Evolutionary conservation across 2,113 vertebrate species (phyloP).

Genomic region (Centrocercus urophasianus): DNA sequence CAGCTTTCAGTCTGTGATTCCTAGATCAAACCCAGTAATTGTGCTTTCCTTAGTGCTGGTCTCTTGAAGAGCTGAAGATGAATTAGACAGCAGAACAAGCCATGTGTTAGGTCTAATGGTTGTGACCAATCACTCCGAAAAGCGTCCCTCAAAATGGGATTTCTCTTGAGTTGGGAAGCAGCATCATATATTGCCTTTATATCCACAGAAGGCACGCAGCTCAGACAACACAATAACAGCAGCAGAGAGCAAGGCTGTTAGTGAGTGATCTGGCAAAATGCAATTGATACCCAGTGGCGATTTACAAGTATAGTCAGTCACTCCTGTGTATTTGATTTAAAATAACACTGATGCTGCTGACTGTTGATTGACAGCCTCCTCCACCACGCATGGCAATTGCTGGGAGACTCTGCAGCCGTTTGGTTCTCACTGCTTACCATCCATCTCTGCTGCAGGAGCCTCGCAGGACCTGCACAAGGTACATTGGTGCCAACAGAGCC

Average conservation of each 20-base stretch:
- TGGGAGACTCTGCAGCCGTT: background rate
- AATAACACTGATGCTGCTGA: background rate
- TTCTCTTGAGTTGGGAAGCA: background rate
- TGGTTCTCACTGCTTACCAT: background rate
- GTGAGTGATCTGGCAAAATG: background rate
- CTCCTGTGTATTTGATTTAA: background rate
- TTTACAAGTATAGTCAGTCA: background rate
- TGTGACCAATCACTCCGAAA: background rate
- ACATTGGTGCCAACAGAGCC: background rate
- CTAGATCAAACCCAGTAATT: background rate
- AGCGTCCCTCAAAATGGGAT: background rate
- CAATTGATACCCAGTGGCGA: background rate
- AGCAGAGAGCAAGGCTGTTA: background rate
- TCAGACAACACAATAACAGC: background rate
- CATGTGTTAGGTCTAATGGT: background rate
- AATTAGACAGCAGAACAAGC: background rate
- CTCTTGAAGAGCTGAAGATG: background rate
- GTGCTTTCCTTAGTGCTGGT: background rate
- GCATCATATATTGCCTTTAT: background rate
- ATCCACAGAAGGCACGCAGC: background rate
- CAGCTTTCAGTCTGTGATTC: background rate
- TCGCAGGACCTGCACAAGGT: background rate
- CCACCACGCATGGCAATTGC: background rate
- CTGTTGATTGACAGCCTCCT: background rate
- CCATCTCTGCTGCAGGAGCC: accelerated